These are phyloP conservation scores for Balearica regulorum DNA, from an alignment of 2,797 vertebrate genomes.

Conservation along the genomic window DNA sequence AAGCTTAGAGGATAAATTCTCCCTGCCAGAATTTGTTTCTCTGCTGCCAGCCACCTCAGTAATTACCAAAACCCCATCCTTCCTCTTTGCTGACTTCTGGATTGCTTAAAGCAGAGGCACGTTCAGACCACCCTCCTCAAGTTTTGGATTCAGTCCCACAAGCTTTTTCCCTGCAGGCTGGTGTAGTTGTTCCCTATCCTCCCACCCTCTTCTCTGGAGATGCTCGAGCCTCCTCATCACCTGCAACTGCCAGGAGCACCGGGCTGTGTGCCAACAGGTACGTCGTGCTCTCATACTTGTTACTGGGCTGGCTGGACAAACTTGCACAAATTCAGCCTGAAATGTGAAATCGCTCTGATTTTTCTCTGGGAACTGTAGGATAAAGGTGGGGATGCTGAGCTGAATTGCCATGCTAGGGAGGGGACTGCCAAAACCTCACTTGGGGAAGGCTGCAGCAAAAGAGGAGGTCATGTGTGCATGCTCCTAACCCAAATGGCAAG, in stretches of 20 bases:
- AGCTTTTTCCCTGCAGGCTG: background rate
- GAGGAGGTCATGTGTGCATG: background rate
- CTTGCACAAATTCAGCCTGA: background rate
- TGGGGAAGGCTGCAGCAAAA: background rate
- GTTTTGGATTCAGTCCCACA: background rate
- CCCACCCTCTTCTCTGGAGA: background rate
- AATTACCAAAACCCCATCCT: constrained; percentile 23
- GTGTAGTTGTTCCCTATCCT: background rate
- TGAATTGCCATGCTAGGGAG: background rate
- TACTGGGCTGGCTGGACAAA: background rate
- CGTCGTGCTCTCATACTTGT: fast-evolving
- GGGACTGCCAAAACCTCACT: background rate
- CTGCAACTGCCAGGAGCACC: background rate
- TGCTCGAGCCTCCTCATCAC: background rate
- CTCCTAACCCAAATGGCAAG: fast-evolving
- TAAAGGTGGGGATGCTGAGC: background rate
- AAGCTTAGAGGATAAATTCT: constrained; percentile 58
- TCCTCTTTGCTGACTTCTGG: background rate
- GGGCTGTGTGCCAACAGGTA: background rate
- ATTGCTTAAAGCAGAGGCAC: background rate
- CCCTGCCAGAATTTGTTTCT: background rate
- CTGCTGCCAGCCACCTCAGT: constrained; percentile 17
- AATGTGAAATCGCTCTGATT: background rate
- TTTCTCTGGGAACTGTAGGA: background rate
- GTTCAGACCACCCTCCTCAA: background rate